phyloP scores from a whole-genome alignment of 2,797 vertebrate species.

The Labroides dimidiatus region DNA sequence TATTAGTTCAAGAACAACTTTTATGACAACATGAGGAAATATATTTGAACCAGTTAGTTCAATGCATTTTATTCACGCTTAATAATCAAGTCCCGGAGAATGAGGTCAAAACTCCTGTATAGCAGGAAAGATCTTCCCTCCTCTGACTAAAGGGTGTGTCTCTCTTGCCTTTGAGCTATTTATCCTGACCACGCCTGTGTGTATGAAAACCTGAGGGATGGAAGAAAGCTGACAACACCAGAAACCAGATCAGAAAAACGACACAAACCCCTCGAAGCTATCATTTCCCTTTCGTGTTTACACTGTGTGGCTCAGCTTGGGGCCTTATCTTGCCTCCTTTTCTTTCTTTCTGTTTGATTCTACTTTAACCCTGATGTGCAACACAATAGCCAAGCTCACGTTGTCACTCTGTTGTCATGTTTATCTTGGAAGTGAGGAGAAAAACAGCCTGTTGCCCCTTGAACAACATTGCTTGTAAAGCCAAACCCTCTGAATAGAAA shows the following conservation, averaged over 20 bases:
- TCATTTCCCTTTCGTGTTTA: conserved; percentile 24
- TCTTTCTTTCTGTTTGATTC: conserved; percentile 14
- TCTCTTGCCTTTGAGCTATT: conserved; percentile 43
- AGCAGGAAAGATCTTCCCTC: conserved; percentile 37
- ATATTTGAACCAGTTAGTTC: no score
- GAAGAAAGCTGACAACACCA: conserved; percentile 33
- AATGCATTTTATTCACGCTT: no score
- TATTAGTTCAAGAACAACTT: no score
- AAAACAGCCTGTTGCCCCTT: conserved; percentile 13
- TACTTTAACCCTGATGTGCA: conserved; percentile 17
- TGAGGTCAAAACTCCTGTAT: conserved; percentile 17
- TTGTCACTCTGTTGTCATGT: conserved; percentile 41
- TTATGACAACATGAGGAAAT: no score
- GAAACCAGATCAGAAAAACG: conserved; percentile 47
- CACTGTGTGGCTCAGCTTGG: conserved; percentile 8
- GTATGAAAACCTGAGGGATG: conserved; percentile 46
- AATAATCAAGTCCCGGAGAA: background rate
- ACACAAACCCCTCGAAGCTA: conserved; percentile 34
- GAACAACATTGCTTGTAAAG: conserved; percentile 17
- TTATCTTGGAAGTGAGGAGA: conserved; percentile 40
- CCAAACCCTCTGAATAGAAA: background rate
- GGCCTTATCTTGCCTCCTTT: conserved; percentile 3
- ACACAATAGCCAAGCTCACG: conserved; percentile 12
- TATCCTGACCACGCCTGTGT: conserved; percentile 59
- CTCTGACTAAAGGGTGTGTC: conserved; percentile 56